Conservation (phyloP, 2,797 vertebrate genomes). For the Hylomyscus alleni region DNA sequence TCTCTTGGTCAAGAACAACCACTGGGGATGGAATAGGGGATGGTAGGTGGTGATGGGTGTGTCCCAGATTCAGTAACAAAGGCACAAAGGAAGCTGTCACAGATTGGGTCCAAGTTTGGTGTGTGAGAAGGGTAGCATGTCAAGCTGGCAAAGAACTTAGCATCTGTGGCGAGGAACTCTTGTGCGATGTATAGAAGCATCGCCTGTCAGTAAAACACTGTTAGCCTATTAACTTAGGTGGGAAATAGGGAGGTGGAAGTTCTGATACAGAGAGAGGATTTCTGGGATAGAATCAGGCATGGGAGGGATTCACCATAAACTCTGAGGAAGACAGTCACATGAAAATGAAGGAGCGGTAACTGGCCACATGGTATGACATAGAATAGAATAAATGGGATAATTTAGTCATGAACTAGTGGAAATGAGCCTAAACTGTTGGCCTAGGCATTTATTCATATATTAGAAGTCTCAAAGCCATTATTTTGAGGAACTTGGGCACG, state of each 20-base stretch:
- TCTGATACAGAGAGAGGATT: not conserved
- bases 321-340: not conserved
- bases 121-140: not conserved
- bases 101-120: not conserved
- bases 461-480: not conserved
- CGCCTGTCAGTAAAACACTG: not conserved
- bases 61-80: not conserved
- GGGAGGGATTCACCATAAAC: not conserved
- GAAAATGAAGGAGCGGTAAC: not conserved
- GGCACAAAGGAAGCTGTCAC: not conserved
- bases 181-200: not conserved
- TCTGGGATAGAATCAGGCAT: not conserved
- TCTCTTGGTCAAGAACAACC: not conserved
- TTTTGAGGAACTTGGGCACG: not conserved
- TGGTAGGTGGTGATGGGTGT: not conserved
- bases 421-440: not conserved
- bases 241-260: not conserved
- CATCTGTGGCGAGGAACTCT: not conserved
- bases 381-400: not conserved
- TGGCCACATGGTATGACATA: not conserved
- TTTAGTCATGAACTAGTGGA: not conserved
- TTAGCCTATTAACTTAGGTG: not conserved
- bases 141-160: not conserved
- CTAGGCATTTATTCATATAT: not conserved
- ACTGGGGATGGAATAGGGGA: too few species aligned